phyloP scores from a whole-genome alignment of 2,797 vertebrate species.

The Eupleurogrammus muticus region DNA sequence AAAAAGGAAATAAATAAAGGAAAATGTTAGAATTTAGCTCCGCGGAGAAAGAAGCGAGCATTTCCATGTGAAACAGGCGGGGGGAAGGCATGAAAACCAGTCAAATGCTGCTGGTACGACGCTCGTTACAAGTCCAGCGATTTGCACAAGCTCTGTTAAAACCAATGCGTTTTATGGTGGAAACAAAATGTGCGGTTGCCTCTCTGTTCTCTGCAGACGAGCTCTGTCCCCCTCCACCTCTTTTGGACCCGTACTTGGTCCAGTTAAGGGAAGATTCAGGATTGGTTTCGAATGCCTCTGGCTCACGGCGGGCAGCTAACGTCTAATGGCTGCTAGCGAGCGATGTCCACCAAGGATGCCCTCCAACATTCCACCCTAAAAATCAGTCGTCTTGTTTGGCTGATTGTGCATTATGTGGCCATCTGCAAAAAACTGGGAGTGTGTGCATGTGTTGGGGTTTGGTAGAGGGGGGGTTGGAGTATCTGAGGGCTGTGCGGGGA shows the following conservation, averaged over 20 bases:
- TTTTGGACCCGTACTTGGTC: slow-evolving; percentile 47
- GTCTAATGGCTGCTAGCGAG: slow-evolving; percentile 64
- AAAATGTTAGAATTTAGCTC: slow-evolving; percentile 89
- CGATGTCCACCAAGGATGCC: slow-evolving; percentile 68
- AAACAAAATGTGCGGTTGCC: slow-evolving; percentile 8
- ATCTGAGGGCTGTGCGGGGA: slow-evolving; percentile 64
- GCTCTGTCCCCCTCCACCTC: slow-evolving; percentile 27
- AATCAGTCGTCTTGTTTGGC: slow-evolving; percentile 85
- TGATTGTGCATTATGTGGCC: slow-evolving; percentile 86
- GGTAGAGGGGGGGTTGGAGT: slow-evolving; percentile 43
- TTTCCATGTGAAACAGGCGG: slow-evolving; percentile 94
- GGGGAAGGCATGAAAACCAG: slow-evolving; percentile 61
- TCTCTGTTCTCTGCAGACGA: slow-evolving; percentile 31
- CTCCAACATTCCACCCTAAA: slow-evolving; percentile 75
- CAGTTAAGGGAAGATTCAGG: slow-evolving; percentile 55
- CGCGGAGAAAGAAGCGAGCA: slow-evolving; percentile 86
- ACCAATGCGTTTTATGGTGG: background rate
- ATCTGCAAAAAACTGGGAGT: slow-evolving; percentile 77
- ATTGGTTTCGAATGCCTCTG: slow-evolving; percentile 63
- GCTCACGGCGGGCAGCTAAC: slow-evolving; percentile 54
- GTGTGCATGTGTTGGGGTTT: slow-evolving; percentile 27
- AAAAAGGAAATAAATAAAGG: slow-evolving; percentile 73
- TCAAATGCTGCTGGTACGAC: slow-evolving; percentile 10
- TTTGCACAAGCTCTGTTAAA: slow-evolving; percentile 68
- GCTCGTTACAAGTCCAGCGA: slow-evolving; percentile 2